phyloP scores from a whole-genome alignment of 1,140 invertebrate genomes.

The Euwallacea similis region DNA sequence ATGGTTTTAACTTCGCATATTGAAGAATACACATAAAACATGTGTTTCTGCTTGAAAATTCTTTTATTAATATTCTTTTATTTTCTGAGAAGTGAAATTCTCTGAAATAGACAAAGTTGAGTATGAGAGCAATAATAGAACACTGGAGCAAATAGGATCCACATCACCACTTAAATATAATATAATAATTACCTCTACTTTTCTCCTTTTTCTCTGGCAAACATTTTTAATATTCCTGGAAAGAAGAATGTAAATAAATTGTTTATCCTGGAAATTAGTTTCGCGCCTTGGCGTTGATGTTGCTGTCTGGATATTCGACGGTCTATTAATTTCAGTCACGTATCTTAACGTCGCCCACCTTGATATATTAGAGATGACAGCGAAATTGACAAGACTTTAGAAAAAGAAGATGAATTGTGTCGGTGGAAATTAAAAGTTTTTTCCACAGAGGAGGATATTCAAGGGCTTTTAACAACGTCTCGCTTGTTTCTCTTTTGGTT shows the following conservation, averaged over 20 bases:
- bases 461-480: slow-evolving; percentile 30
- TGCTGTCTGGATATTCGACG: slow-evolving; percentile 41
- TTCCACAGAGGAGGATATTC: slow-evolving; percentile 2
- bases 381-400: slow-evolving; percentile 50
- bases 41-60: too few species aligned
- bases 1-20: too few species aligned
- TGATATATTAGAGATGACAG: slow-evolving; percentile 52
- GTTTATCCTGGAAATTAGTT: slow-evolving; percentile 47
- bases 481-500: slow-evolving; percentile 29
- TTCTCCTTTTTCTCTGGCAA: neutral
- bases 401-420: slow-evolving; percentile 49
- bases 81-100: too few species aligned
- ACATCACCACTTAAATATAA: too few species aligned
- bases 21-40: too few species aligned
- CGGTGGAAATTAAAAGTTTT: slow-evolving; percentile 48
- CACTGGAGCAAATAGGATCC: too few species aligned
- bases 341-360: slow-evolving; percentile 45
- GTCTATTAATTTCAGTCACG: slow-evolving; percentile 52
- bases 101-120: too few species aligned
- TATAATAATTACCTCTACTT: neutral
- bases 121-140: too few species aligned
- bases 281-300: slow-evolving; percentile 13
- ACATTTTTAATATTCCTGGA: slow-evolving; percentile 34
- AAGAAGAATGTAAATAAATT: slow-evolving; percentile 42
- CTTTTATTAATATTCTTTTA: too few species aligned